Evolutionary conservation across 2,113 vertebrate genomes (phyloP).

Genomic region (Stigmatopora argus): DNA sequence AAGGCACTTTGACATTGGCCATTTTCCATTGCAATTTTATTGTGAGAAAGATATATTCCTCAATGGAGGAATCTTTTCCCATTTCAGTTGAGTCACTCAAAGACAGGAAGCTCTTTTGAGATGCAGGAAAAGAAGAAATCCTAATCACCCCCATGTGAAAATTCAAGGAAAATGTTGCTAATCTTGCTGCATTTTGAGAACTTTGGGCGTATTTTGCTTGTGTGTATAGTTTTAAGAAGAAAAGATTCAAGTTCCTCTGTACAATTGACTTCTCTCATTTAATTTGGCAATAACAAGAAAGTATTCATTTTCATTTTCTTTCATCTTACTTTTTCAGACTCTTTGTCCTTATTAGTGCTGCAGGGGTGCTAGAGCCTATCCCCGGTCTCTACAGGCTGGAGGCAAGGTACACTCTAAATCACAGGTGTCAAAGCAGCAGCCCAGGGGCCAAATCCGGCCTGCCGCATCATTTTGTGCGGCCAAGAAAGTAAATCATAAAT

Average conservation of each 20-base stretch:
- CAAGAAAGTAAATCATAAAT: too few species aligned
- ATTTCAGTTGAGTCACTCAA: conserved; percentile 42
- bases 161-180: not conserved
- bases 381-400: too few species aligned
- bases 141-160: conserved; percentile 5
- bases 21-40: conserved; percentile 15
- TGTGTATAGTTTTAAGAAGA: not conserved
- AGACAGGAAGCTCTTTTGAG: conserved; percentile 7
- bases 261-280: not conserved
- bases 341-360: too few species aligned
- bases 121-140: not conserved
- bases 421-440: too few species aligned
- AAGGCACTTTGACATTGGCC: conserved; percentile 21
- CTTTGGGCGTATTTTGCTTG: not conserved
- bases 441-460: too few species aligned
- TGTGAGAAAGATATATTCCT: conserved; percentile 15
- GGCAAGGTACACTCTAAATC: too few species aligned
- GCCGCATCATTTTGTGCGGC: too few species aligned
- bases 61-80: conserved; percentile 28
- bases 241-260: not conserved
- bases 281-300: not conserved
- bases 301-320: not conserved
- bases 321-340: too few species aligned
- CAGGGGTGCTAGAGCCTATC: too few species aligned
- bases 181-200: not conserved